Base-by-base conservation (phyloP, 2,888 invertebrate genomes). In the Drosophila mulleri region DNA sequence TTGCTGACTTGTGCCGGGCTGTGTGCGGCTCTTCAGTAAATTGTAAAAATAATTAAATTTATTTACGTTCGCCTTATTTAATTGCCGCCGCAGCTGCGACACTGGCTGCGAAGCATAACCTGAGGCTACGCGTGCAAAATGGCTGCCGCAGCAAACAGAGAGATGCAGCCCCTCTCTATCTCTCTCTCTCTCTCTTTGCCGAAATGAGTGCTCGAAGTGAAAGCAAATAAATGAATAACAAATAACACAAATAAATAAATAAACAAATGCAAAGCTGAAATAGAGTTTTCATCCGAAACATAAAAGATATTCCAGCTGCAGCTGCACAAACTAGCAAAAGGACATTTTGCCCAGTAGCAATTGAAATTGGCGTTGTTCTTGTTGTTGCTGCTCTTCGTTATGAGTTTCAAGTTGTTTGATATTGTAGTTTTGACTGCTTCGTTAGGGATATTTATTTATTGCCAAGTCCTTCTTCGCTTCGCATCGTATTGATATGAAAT, bases 21-120 rank as follows among this genome's bases (percentile, higher is more conserved):
- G 11, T 16, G 62, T 39, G 29, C 44, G 71, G 32, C 63, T 70
- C 70, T 56, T 47, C 77, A 62, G 78, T 67, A 86, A 81, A 83
- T 89, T 83, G 87, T 71, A 80, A 87, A 87, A 78, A 83, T 83
- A 83, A 89, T 83, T 84, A 83, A 81, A 87, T 83, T 89, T 89
- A 79, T 73, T 82, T 87, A 63, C 87, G 70, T 88, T 86, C 65
- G 75, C 66, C 59, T 81, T 70, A 75, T 75, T 89, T 89, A 87
- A 82, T 89, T 83, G 89, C 67, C 65, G 50, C 59, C 67, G 67
- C 72, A 82, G 80, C 80, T 80, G 79, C 64, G 74, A 67, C 69
- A 50, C 9, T 47, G 41, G 37, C 45, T 41, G 44, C n/a, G 35
- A 54, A 37, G 42, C 67, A 64, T 56, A 79, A 53, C 79, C 82